These are phyloP conservation scores for Lasioglossum pauxillum DNA, from an alignment of 2,888 invertebrate genomes.

Conservation along the genomic window DNA sequence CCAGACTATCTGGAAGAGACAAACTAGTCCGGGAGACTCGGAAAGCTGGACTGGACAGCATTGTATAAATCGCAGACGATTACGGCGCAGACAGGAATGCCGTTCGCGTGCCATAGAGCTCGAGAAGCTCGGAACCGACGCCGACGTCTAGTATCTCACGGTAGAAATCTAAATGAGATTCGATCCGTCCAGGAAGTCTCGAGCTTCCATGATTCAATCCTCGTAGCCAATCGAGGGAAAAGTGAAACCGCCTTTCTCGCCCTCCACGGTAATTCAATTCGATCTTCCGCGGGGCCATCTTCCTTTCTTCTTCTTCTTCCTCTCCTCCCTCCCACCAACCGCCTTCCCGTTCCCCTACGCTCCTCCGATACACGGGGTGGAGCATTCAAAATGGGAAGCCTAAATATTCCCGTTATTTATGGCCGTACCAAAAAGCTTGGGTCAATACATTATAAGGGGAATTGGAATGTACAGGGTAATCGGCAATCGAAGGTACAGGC, in stretches of 20 bases:
- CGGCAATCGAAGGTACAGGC: not conserved
- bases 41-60: conserved; percentile 39
- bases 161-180: conserved; percentile 79
- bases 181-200: conserved; percentile 73
- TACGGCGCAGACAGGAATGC: conserved; percentile 53
- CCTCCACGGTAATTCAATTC: conserved; percentile 63
- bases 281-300: conserved; percentile 50
- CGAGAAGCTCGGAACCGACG: conserved; percentile 40
- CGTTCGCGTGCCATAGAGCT: conserved; percentile 64
- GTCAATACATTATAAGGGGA: not conserved
- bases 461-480: not conserved
- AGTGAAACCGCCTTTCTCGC: conserved; percentile 71
- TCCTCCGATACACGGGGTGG: not conserved
- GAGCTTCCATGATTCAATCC: conserved; percentile 73
- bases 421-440: not conserved
- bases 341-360: not conserved
- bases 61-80: conserved; percentile 57
- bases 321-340: not conserved
- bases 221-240: conserved; percentile 69
- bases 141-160: conserved; percentile 69
- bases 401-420: not conserved
- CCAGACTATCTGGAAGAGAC: conserved; percentile 18
- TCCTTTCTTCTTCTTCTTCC: not conserved
- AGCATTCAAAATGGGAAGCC: not conserved
- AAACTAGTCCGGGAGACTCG: conserved; percentile 41